Evolutionary conservation across 1,140 invertebrate genomes (phyloP).

Genomic region (Amyelois transitella): DNA sequence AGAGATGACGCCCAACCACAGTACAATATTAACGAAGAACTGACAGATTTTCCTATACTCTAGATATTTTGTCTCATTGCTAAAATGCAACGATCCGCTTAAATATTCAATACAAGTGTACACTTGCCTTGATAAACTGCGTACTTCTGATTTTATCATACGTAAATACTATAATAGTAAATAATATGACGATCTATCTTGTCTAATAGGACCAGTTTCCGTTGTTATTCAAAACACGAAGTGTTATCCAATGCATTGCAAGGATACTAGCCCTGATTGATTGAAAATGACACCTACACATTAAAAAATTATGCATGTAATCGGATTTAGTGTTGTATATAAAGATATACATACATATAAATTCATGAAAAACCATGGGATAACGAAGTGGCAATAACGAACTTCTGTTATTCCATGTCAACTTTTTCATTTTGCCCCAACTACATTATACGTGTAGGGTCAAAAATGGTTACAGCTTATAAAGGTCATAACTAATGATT

Average conservation of each 20-base stretch:
- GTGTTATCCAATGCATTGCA: background rate
- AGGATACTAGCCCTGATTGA: background rate
- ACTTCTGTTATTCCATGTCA: too few relatives aligned
- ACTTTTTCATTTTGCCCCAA: too few relatives aligned
- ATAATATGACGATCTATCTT: background rate
- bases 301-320: background rate
- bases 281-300: too few relatives aligned
- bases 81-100: constrained; percentile 7
- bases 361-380: too few relatives aligned
- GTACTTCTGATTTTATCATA: background rate
- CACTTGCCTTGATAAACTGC: background rate
- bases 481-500: too few relatives aligned
- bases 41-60: background rate
- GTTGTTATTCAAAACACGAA: background rate
- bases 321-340: too few relatives aligned
- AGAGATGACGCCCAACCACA: too few relatives aligned
- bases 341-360: too few relatives aligned
- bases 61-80: background rate
- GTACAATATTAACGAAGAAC: background rate
- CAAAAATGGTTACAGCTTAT: too few relatives aligned
- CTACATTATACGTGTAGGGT: too few relatives aligned
- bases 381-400: too few relatives aligned
- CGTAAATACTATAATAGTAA: background rate
- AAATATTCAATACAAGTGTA: constrained; percentile 7
- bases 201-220: background rate